Conservation (phyloP, 2,113 vertebrate species). For the Seriola rivoliana region DNA sequence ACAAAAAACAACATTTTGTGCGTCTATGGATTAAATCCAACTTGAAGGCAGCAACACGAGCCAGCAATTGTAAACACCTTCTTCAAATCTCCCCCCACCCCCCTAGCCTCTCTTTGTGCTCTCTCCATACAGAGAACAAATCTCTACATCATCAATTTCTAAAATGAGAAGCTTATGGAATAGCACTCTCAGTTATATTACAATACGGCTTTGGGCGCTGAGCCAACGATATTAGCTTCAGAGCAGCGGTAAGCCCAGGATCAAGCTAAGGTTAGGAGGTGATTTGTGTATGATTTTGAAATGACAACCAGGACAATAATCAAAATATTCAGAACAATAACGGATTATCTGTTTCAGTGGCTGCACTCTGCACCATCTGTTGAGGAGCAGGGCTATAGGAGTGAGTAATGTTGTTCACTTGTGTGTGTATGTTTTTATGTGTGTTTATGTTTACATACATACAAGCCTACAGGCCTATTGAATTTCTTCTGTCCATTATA, state of each 20-base stretch:
- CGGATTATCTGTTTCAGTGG: conserved; percentile 65
- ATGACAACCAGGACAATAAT: conserved; percentile 66
- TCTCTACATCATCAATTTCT: conserved; percentile 51
- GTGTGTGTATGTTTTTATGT: conserved; percentile 7
- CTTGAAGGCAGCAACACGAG: conserved; percentile 10
- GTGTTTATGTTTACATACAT: not conserved
- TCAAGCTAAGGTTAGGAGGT: conserved; percentile 62
- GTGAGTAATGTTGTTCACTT: conserved; percentile 46
- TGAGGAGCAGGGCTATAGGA: conserved; percentile 1
- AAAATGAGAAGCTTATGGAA: conserved; percentile 65
- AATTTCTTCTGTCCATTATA: not conserved
- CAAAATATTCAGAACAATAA: conserved; percentile 77
- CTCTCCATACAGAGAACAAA: conserved; percentile 53
- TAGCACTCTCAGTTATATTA: conserved; percentile 62
- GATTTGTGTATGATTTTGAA: conserved; percentile 71
- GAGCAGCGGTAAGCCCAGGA: conserved; percentile 41
- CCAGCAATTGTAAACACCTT: conserved; percentile 55
- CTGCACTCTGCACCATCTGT: conserved; percentile 70
- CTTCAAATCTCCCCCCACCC: conserved; percentile 44
- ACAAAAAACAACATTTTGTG: not conserved
- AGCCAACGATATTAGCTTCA: conserved; percentile 66
- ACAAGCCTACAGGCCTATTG: too few relatives aligned
- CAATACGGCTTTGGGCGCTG: conserved; percentile 34
- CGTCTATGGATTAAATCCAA: conserved; percentile 5
- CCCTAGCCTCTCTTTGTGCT: conserved; percentile 44